Evolutionary conservation across 2,797 vertebrate species (phyloP).

Genomic region (Chrysocyon brachyurus): DNA sequence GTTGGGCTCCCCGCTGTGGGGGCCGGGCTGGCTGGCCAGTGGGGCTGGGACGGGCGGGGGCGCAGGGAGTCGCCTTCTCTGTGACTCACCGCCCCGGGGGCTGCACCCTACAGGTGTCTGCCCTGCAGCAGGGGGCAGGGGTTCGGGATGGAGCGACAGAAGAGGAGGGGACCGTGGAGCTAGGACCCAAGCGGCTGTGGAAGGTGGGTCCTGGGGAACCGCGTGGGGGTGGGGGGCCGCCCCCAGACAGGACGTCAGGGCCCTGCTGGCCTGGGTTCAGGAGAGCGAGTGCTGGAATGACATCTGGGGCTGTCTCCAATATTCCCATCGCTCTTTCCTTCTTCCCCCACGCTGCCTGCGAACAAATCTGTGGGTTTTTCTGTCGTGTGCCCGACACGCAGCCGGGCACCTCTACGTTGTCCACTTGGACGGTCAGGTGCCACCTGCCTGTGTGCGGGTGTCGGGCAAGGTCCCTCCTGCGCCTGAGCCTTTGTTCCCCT

Average conservation of each 20-base stretch:
- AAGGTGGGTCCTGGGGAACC: slow-evolving; percentile 86
- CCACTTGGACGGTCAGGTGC: background rate
- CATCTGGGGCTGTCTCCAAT: background rate
- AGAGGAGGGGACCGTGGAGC: slow-evolving; percentile 86
- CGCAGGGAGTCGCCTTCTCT: background rate
- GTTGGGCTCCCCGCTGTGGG: too few species aligned
- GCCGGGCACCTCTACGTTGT: background rate
- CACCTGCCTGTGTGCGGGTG: background rate
- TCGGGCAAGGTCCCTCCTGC: background rate
- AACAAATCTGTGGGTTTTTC: background rate
- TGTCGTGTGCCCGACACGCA: background rate
- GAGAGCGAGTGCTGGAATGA: background rate
- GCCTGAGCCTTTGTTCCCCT: background rate
- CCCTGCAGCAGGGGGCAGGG: slow-evolving; percentile 85
- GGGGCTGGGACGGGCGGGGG: background rate
- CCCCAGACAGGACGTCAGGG: background rate
- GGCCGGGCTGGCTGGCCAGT: too few species aligned
- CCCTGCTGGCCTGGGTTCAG: background rate
- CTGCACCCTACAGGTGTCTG: slow-evolving; percentile 84
- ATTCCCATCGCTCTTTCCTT: background rate
- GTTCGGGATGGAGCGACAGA: slow-evolving; percentile 74
- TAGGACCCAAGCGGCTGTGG: slow-evolving; percentile 85
- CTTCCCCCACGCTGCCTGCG: background rate
- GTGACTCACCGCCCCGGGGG: background rate
- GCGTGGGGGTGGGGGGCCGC: background rate